Base-by-base conservation (phyloP, 2,113 vertebrate genomes). In the Tychaedon coryphoeus region DNA sequence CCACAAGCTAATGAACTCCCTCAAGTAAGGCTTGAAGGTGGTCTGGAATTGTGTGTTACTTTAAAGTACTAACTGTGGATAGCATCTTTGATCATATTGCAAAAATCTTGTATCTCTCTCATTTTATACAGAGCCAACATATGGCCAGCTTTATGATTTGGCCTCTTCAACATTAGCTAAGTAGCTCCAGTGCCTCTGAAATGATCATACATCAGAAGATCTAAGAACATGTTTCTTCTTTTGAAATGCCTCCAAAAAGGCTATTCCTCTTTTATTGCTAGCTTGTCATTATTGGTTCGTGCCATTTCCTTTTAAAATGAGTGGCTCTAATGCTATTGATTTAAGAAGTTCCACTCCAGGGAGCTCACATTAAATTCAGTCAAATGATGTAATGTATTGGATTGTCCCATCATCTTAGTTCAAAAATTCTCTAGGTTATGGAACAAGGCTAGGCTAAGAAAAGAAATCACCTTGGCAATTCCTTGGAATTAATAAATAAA, bases 201-300 rank as follows among this genome's bases (percentile, higher is more conserved):
- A 83, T 15, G 5, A 95, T 85, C 38, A 88, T 47, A 64, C 8
- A 42, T 4, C 31, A 73, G 31, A 47, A 91, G 54, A 93, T 93
- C 74, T 73, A 93, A 94, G 62, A 94, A 86, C 9, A 64, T 0
- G 4, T n/a, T 75, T 65, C 61, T 8, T 66, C 86, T 93, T 91
- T 93, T 96, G 94, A 95, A 96, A 88, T 50, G 26, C 71, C 38
- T 94, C 96, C 96, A 96, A 82, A 96, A 95, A 88, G 19, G 29
- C 90, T 92, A 71, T 92, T 95, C 48, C 10, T 77, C 13, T 62
- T 94, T 86, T 93, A 88, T 69, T 94, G 92, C 90, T 86, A 77
- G 17, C 72, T 95, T 86, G 69, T 50, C 75, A 28, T 92, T 92
- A 95, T 50, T 74, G 67, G 67, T 42, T 86, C 18, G 2, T 94